These are phyloP conservation scores for Alosa sapidissima DNA, from an alignment of 2,797 vertebrate species.

Conservation along the genomic window DNA sequence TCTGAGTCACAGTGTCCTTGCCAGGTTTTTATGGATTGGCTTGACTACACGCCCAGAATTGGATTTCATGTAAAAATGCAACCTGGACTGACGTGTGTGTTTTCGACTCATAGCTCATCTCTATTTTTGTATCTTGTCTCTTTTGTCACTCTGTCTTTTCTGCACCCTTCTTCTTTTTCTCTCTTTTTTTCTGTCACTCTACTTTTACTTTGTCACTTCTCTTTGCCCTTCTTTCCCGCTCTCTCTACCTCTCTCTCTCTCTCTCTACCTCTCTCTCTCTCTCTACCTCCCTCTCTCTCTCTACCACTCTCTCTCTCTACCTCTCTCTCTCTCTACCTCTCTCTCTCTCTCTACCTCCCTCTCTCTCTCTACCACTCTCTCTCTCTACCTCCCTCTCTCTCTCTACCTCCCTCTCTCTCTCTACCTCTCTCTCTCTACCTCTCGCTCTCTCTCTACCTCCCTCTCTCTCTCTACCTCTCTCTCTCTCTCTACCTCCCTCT, in stretches of 20 bases:
- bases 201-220: background rate
- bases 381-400: no score
- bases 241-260: background rate
- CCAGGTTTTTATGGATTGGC: background rate
- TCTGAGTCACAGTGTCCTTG: background rate
- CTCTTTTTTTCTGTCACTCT: background rate
- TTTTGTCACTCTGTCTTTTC: no score
- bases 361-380: slow-evolving; percentile 39
- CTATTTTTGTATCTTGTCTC: no score
- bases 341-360: background rate
- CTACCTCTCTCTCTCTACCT: no score
- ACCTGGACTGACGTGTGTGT: no score
- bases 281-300: background rate
- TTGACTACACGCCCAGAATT: background rate
- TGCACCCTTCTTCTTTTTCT: background rate
- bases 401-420: no score
- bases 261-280: background rate
- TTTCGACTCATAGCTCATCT: no score
- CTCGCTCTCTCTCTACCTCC: no score
- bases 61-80: background rate
- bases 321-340: background rate
- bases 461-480: no score
- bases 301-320: no score
- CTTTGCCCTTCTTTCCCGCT: background rate
- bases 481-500: no score